phyloP scores from a whole-genome alignment of 2,797 vertebrate species.

The Bradypodion pumilum region DNA sequence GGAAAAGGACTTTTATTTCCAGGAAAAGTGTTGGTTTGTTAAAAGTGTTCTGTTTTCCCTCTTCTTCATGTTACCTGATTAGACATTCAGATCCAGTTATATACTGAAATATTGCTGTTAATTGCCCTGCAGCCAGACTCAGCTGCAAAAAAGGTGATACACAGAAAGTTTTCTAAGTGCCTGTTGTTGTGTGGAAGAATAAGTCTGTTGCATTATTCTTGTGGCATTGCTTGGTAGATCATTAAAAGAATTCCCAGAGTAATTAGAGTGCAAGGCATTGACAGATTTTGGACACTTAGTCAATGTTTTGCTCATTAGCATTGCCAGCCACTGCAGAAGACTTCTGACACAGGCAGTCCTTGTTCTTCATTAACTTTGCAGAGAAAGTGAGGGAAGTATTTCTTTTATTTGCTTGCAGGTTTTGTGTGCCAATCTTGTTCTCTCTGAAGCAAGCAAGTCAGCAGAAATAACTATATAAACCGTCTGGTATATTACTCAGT shows the following conservation, averaged over 20 bases:
- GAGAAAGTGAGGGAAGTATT: not conserved
- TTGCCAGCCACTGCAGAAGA: constrained; percentile 14
- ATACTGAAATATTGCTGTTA: not conserved
- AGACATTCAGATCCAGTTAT: not conserved
- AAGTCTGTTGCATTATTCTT: constrained; percentile 17
- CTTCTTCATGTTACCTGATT: not conserved
- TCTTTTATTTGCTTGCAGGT: not conserved
- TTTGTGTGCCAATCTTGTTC: not conserved
- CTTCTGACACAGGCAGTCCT: constrained; percentile 10
- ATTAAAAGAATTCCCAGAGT: constrained; percentile 39
- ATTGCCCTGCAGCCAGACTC: not conserved
- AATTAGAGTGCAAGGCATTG: constrained; percentile 19
- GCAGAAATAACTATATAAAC: not conserved
- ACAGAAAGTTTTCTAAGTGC: not conserved
- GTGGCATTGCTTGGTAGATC: constrained; percentile 33
- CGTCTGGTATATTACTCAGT: not conserved
- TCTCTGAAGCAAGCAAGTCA: not conserved
- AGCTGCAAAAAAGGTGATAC: not conserved
- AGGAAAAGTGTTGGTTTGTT: not conserved
- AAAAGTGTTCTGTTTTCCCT: not conserved
- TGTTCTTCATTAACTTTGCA: constrained; percentile 24
- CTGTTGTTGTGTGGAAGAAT: constrained; percentile 20
- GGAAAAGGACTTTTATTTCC: not conserved
- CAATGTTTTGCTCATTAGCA: constrained; percentile 25
- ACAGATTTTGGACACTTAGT: constrained; percentile 10